Evolutionary conservation across 92 coral and sea anemone species (phyloP).

Genomic region (Diadumene lineata): DNA sequence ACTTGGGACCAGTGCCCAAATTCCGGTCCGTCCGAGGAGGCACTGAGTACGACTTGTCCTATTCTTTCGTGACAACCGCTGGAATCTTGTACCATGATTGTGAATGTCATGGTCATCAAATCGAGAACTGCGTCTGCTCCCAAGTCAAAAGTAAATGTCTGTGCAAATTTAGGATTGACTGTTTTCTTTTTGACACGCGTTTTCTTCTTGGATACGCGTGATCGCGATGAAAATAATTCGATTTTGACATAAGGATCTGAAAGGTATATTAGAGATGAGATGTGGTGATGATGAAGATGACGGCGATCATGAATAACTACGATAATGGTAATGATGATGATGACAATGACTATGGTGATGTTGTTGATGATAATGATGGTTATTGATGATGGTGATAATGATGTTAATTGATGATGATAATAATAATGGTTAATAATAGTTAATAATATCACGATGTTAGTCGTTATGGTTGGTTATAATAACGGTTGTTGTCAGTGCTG

Average conservation of each 20-base stretch:
- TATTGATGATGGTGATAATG: neutral
- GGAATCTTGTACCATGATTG: constrained; percentile 86
- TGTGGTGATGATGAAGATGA: neutral
- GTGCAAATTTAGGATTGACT: constrained; percentile 92
- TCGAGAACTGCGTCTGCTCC: constrained; percentile 84
- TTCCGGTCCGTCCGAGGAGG: constrained; percentile 93
- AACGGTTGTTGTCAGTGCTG: neutral
- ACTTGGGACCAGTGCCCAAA: constrained; percentile 99
- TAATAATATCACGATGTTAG: neutral
- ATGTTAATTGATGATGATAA: neutral
- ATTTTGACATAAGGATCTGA: constrained; percentile 98
- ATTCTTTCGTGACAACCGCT: constrained; percentile 98
- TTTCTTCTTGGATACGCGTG: constrained; percentile 93
- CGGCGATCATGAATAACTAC: neutral
- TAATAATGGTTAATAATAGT: neutral
- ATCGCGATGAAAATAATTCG: constrained; percentile 82
- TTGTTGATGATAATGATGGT: neutral
- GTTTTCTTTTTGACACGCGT: constrained; percentile 97
- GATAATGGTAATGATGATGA: neutral
- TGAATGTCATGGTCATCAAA: constrained; percentile 84
- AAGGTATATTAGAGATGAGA: neutral
- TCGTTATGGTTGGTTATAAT: neutral
- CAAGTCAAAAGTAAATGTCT: constrained; percentile 90
- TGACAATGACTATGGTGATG: neutral
- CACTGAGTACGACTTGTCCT: constrained; percentile 96